Evolutionary conservation across 2,797 vertebrate species (phyloP).

Genomic region (Typhlichthys subterraneus): DNA sequence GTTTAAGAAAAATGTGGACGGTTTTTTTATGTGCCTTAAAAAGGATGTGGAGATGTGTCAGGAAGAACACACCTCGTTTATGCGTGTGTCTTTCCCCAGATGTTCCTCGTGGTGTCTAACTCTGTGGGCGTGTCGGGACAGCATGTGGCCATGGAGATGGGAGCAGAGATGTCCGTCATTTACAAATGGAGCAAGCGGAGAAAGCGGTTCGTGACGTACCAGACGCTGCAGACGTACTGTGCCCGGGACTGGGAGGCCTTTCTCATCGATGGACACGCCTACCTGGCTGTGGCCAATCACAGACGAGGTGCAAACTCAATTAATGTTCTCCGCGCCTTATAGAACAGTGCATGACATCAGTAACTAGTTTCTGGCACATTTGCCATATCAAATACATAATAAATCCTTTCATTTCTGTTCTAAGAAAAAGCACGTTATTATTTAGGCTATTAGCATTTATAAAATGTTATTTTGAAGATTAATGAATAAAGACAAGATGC

Average conservation of each 20-base stretch:
- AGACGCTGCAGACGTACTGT: constrained; percentile 87
- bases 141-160: constrained; percentile 58
- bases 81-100: constrained; percentile 68
- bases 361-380: neutral
- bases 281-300: constrained; percentile 95
- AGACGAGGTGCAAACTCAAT: constrained; percentile 83
- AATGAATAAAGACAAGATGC: too few relatives aligned
- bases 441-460: too few relatives aligned
- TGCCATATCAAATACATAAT: too few relatives aligned
- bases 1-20: too few relatives aligned
- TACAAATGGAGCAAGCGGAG: constrained; percentile 92
- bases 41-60: too few relatives aligned
- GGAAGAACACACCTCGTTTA: neutral
- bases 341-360: neutral
- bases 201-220: constrained; percentile 84
- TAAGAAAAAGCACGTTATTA: too few relatives aligned
- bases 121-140: constrained; percentile 71
- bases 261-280: constrained; percentile 83
- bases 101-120: constrained; percentile 93
- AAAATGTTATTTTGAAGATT: too few relatives aligned
- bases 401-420: too few relatives aligned
- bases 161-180: constrained; percentile 88
- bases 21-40: too few relatives aligned
- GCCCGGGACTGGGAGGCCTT: constrained; percentile 98
- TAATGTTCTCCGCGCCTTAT: neutral